Percentiles rank a stretch among this genome's conserved stretches.
phyloP scores from a whole-genome alignment of 1,140 invertebrate genomes.

The Zaprionus ghesquierei region DNA sequence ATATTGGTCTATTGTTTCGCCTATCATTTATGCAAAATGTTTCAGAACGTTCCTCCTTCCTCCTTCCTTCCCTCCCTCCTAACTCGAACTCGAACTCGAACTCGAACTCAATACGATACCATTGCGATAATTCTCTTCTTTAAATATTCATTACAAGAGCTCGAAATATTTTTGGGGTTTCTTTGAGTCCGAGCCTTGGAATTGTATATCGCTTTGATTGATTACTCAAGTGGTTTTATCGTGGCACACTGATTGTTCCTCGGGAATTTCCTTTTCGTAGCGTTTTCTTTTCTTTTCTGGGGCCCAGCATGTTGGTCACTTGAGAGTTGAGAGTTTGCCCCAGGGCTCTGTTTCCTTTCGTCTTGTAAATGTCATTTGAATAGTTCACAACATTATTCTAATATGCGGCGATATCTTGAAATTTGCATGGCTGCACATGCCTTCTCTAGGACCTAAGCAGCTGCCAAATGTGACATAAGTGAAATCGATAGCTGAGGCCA shows the following conservation, averaged over 20 bases:
- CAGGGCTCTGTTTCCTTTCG: constrained; percentile 67
- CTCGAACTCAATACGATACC: constrained; percentile 23
- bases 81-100: neutral
- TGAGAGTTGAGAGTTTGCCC: constrained; percentile 75
- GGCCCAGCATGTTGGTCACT: constrained; percentile 73
- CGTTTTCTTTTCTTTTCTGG: constrained; percentile 20
- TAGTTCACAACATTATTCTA: constrained; percentile 40
- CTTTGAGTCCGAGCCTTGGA: constrained; percentile 16
- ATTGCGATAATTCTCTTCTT: constrained; percentile 75
- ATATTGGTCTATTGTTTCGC: constrained; percentile 76
- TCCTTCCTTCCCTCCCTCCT: constrained; percentile 8
- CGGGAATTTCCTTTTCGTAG: constrained; percentile 13
- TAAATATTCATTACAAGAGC: constrained; percentile 79
- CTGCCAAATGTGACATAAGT: constrained; percentile 43
- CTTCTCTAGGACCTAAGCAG: constrained; percentile 24
- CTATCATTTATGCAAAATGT: constrained; percentile 77
- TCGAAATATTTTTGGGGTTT: no score
- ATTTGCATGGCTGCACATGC: constrained; percentile 60
- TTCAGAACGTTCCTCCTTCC: constrained; percentile 27
- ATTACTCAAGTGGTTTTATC: constrained; percentile 79
- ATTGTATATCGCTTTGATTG: constrained; percentile 74
- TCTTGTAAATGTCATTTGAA: constrained; percentile 58
- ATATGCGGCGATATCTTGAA: constrained; percentile 30
- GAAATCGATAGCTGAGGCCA: constrained; percentile 70
- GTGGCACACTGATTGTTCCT: constrained; percentile 66